Conservation (phyloP, 2,797 vertebrate genomes). For the Erpetoichthys calabaricus region DNA sequence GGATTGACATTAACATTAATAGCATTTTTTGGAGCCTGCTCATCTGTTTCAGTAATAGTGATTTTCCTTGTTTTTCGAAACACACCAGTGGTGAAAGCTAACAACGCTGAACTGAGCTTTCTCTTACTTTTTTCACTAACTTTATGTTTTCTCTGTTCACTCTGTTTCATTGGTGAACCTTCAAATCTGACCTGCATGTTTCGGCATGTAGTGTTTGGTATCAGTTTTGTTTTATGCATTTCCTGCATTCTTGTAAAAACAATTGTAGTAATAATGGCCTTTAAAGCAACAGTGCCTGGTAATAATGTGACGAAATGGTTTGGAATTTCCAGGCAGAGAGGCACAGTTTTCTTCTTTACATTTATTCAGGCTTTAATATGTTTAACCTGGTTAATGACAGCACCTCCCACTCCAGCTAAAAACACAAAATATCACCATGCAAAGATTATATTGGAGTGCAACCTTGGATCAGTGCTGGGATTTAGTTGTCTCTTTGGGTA, state of each 20-base stretch:
- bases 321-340: constrained; percentile 37
- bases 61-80: constrained; percentile 33
- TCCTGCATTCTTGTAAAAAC: constrained; percentile 54
- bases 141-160: constrained; percentile 41
- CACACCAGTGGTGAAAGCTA: constrained; percentile 44
- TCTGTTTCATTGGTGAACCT: constrained; percentile 47
- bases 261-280: constrained; percentile 44
- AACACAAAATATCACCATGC: constrained; percentile 32
- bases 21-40: constrained; percentile 32
- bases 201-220: constrained; percentile 44
- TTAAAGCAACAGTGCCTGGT: constrained; percentile 40
- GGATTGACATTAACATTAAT: constrained; percentile 34
- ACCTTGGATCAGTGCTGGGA: constrained; percentile 36
- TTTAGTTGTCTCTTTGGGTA: constrained; percentile 52
- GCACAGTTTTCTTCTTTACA: constrained; percentile 37
- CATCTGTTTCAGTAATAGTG: constrained; percentile 26
- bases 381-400: constrained; percentile 35
- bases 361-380: constrained; percentile 43
- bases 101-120: constrained; percentile 53
- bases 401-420: constrained; percentile 33
- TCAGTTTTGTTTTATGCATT: constrained; percentile 47
- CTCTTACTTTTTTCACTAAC: constrained; percentile 40
- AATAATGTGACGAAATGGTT: constrained; percentile 44
- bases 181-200: constrained; percentile 41
- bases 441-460: constrained; percentile 40